Evolutionary conservation across 2,888 invertebrate species (phyloP).

Genomic region (Sarcophaga subvicina): DNA sequence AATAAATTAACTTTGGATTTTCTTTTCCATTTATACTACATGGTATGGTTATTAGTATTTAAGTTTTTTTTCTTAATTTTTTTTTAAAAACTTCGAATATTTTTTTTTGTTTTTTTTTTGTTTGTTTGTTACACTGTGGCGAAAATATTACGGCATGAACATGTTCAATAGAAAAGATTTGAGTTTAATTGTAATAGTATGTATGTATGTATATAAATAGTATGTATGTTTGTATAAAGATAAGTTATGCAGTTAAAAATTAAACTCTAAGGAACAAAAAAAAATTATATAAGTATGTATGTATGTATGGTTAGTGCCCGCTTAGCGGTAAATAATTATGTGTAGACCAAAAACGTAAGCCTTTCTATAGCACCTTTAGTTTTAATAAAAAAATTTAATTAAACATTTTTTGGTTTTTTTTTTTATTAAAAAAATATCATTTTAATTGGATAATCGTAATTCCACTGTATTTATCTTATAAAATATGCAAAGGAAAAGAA

Average conservation of each 20-base stretch:
- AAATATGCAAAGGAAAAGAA: not conserved
- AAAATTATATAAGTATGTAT: constrained; percentile 5
- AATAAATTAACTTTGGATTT: constrained; percentile 68
- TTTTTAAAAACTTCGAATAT: constrained; percentile 57
- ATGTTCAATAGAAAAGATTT: too few relatives aligned
- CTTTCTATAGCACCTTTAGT: constrained; percentile 80
- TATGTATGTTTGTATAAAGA: constrained; percentile 6
- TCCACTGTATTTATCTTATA: not conserved
- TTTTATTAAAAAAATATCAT: not conserved
- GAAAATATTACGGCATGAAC: constrained; percentile 40
- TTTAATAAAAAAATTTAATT: constrained; percentile 64
- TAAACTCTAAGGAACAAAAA: constrained; percentile 65
- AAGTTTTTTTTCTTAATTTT: not conserved
- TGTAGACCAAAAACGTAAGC: constrained; percentile 73
- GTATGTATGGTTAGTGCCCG: constrained; percentile 53
- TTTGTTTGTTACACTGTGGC: constrained; percentile 10
- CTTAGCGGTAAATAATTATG: constrained; percentile 71
- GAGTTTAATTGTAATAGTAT: not conserved
- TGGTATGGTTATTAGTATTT: constrained; percentile 65
- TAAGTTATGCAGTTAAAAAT: constrained; percentile 35
- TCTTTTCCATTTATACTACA: constrained; percentile 67
- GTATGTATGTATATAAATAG: constrained; percentile 9
- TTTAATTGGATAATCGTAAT: not conserved
- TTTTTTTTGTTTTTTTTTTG: constrained; percentile 54
- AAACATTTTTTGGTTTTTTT: not conserved